Percentiles rank a stretch among this genome's conserved stretches.
Conservation (phyloP, 2,113 vertebrate species). For the Austrofundulus limnaeus region DNA sequence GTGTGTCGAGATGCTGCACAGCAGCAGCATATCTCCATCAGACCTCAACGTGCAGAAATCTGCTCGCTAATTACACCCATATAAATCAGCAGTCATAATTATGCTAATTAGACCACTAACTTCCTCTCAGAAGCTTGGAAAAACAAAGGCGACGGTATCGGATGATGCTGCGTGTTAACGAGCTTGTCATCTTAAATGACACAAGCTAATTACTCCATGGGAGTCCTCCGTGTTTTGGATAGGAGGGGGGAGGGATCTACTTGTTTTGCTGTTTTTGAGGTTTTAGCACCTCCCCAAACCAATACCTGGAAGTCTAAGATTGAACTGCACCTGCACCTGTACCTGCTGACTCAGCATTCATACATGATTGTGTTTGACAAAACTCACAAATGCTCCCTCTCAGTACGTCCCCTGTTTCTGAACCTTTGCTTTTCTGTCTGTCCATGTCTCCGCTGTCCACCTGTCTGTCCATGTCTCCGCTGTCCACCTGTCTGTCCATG, state of each 20-base stretch:
- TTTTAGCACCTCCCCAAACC: constrained; percentile 14
- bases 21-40: constrained; percentile 41
- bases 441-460: neutral
- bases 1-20: neutral
- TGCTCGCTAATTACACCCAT: constrained; percentile 75
- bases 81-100: constrained; percentile 78
- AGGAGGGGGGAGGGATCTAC: constrained; percentile 8
- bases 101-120: constrained; percentile 77
- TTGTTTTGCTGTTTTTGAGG: constrained; percentile 28
- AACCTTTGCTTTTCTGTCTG: constrained; percentile 33
- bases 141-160: constrained; percentile 72
- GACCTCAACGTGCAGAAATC: constrained; percentile 57
- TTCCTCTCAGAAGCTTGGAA: constrained; percentile 76
- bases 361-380: too few relatives aligned
- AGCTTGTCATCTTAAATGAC: constrained; percentile 79
- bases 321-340: neutral
- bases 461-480: constrained; percentile 18
- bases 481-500: constrained; percentile 21
- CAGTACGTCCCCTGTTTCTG: constrained; percentile 6
- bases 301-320: neutral
- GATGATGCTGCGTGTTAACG: constrained; percentile 75
- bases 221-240: constrained; percentile 51
- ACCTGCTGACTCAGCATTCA: too few relatives aligned
- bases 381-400: constrained; percentile 7
- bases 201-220: constrained; percentile 70